A percentile compares a stretch with the other conserved stretches of the same genome.
phyloP scores from a whole-genome alignment of 2,888 invertebrate genomes.

The Dicyrtomina minuta region DNA sequence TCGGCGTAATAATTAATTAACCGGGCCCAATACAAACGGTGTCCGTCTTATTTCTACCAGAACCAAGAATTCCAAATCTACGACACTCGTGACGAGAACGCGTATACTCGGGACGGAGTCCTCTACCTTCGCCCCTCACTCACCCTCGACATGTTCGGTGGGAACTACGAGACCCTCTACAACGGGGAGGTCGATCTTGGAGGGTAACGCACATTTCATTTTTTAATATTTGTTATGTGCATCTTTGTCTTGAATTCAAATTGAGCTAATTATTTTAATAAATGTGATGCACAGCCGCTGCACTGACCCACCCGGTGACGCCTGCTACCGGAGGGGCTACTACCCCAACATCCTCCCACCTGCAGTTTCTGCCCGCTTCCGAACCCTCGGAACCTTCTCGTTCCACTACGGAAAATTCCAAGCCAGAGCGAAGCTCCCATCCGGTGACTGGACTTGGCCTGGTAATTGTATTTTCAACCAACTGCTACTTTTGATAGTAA shows the following conservation, averaged over 20 bases:
- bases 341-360: conserved; percentile 54
- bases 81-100: conserved; percentile 37
- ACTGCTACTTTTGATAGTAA: not conserved
- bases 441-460: conserved; percentile 55
- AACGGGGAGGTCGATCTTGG: conserved; percentile 51
- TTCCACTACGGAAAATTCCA: conserved; percentile 57
- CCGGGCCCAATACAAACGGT: too few species aligned
- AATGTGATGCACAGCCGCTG: too few species aligned
- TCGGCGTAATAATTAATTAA: too few species aligned
- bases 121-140: conserved; percentile 56
- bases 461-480: conserved; percentile 34
- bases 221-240: too few species aligned
- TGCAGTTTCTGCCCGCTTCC: conserved; percentile 56
- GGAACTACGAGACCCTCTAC: conserved; percentile 53
- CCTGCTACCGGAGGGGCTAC: conserved; percentile 38
- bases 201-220: too few species aligned
- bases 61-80: conserved; percentile 50
- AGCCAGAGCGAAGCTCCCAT: conserved; percentile 56
- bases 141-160: conserved; percentile 54
- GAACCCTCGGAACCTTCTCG: conserved; percentile 55
- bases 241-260: too few species aligned
- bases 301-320: conserved; percentile 34
- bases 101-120: conserved; percentile 56
- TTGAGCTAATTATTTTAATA: not conserved
- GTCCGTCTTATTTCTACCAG: too few species aligned